Evolutionary conservation across 2,113 vertebrate genomes (phyloP).

Genomic region (Eonycteris spelaea): DNA sequence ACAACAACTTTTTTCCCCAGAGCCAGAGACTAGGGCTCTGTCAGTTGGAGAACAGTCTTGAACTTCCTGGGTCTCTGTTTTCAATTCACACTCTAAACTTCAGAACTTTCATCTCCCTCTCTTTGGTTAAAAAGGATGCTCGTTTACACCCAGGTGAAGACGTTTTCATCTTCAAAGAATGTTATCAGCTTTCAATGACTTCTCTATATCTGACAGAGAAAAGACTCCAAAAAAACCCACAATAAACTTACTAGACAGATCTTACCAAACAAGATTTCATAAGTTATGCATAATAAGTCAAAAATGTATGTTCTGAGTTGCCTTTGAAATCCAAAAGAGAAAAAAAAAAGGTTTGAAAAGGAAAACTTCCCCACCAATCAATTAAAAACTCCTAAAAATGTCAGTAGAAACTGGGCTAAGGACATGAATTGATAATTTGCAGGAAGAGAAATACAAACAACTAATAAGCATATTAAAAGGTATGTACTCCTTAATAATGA

Average conservation of each 20-base stretch:
- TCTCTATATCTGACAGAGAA: slow-evolving; percentile 40
- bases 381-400: slow-evolving; percentile 45
- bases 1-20: slow-evolving; percentile 8
- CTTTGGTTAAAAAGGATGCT: background rate
- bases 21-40: slow-evolving; percentile 1
- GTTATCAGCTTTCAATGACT: slow-evolving; percentile 22
- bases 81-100: slow-evolving; percentile 46
- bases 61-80: slow-evolving; percentile 34
- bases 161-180: slow-evolving; percentile 67
- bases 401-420: slow-evolving; percentile 32
- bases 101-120: slow-evolving; percentile 19
- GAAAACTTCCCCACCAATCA: slow-evolving; percentile 53
- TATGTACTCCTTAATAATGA: slow-evolving; percentile 29
- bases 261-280: slow-evolving; percentile 45
- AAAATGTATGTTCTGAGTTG: slow-evolving; percentile 32
- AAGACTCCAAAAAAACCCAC: background rate
- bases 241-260: slow-evolving; percentile 16
- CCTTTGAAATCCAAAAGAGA: slow-evolving; percentile 61
- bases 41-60: slow-evolving; percentile 50
- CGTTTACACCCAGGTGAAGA: slow-evolving; percentile 15
- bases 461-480: slow-evolving; percentile 60
- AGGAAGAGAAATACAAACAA: slow-evolving; percentile 47
- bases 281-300: slow-evolving; percentile 44
- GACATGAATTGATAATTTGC: slow-evolving; percentile 43
- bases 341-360: background rate